A percentile compares a stretch with the other conserved stretches of the same genome.
Conservation (phyloP, 2,797 vertebrate genomes). For the Anabacerthia variegaticeps region DNA sequence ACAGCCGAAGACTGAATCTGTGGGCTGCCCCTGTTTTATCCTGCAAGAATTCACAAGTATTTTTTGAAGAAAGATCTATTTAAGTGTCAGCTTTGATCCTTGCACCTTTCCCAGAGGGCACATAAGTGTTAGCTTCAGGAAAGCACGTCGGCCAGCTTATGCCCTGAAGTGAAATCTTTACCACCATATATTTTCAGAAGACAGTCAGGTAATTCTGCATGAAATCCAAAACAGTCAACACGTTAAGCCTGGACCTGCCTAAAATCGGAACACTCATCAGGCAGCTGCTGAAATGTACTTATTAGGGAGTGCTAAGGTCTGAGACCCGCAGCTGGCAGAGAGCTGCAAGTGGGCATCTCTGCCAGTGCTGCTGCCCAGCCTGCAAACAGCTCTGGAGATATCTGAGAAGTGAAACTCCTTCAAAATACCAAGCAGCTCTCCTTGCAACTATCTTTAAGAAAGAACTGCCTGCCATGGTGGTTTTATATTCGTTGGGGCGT, state of each 20-base stretch:
- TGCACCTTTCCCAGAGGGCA: background rate
- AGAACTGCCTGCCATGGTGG: background rate
- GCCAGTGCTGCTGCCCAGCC: background rate
- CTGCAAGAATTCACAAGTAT: background rate
- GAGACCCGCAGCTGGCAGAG: background rate
- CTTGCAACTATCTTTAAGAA: background rate
- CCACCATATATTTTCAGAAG: background rate
- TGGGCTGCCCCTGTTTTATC: background rate
- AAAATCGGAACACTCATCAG: background rate
- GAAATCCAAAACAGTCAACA: background rate
- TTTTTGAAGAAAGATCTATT: background rate
- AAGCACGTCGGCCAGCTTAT: background rate
- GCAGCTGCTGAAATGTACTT: background rate
- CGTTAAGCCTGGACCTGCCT: background rate
- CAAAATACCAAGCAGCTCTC: background rate
- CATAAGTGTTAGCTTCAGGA: background rate
- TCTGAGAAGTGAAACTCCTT: background rate
- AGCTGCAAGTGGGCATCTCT: background rate
- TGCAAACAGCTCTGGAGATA: background rate
- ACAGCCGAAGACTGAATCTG: background rate
- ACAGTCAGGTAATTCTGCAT: background rate
- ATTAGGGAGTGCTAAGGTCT: background rate
- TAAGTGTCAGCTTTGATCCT: background rate
- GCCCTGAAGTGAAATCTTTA: background rate
- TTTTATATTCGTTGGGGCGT: background rate